These are phyloP conservation scores for Cheilosia vernalis DNA, from an alignment of 2,888 invertebrate species.

Conservation along the genomic window DNA sequence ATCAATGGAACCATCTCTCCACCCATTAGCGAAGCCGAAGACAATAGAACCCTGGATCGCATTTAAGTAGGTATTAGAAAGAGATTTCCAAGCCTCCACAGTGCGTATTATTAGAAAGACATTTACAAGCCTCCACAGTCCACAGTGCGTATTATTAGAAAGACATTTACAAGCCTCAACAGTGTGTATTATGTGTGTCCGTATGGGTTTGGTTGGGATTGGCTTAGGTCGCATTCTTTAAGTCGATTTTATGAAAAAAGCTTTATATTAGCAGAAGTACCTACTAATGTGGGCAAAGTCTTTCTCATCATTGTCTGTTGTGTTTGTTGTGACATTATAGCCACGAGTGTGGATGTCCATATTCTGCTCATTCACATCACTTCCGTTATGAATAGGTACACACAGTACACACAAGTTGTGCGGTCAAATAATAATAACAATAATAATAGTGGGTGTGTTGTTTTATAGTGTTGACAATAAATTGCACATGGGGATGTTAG, in stretches of 20 bases:
- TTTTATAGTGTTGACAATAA: conserved; percentile 42
- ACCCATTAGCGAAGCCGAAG: conserved; percentile 5
- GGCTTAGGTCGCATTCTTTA: neutral
- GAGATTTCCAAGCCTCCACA: neutral
- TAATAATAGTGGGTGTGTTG: conserved; percentile 51
- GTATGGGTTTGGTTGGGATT: neutral
- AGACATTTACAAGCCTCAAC: neutral
- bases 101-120: neutral
- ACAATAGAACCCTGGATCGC: conserved; percentile 19
- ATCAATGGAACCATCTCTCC: conserved; percentile 35
- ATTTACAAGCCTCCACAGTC: neutral
- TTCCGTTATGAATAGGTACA: neutral
- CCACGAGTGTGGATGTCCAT: conserved; percentile 15
- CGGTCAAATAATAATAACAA: conserved; percentile 56
- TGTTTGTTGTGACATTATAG: conserved; percentile 31
- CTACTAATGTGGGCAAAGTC: neutral
- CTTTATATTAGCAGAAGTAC: neutral
- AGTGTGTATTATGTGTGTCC: neutral
- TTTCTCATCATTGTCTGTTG: neutral
- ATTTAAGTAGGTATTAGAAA: conserved; percentile 21
- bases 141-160: no score
- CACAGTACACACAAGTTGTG: conserved; percentile 2
- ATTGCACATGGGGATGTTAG: neutral
- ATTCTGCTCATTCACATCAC: neutral
- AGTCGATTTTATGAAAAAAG: neutral